phyloP scores from a whole-genome alignment of 2,113 vertebrate genomes.

The Bagarius yarrelli region DNA sequence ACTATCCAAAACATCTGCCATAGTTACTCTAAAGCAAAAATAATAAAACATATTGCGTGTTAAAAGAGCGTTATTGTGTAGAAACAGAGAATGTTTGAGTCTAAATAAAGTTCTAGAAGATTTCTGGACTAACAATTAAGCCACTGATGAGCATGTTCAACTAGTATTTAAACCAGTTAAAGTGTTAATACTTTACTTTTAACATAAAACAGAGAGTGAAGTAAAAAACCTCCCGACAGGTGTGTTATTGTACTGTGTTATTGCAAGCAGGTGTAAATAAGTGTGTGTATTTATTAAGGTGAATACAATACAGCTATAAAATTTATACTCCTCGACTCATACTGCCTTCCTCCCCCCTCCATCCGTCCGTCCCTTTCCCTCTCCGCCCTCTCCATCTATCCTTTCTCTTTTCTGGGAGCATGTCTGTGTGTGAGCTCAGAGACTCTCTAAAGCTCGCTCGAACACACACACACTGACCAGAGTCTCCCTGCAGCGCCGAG shows the following conservation, averaged over 20 bases:
- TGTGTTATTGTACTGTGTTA: constrained; percentile 12
- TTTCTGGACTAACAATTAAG: too few species aligned
- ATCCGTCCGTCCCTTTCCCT: constrained; percentile 27
- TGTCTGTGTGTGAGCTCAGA: constrained; percentile 44
- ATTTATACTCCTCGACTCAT: constrained; percentile 29
- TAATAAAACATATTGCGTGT: background rate
- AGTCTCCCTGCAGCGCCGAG: background rate
- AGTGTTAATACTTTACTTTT: too few species aligned
- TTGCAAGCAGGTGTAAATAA: constrained; percentile 35
- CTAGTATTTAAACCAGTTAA: too few species aligned
- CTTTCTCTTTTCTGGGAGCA: constrained; percentile 33
- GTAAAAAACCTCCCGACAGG: background rate
- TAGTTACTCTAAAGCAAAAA: too few species aligned
- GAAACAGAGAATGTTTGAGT: background rate
- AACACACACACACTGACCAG: constrained; percentile 55
- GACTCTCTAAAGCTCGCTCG: constrained; percentile 56
- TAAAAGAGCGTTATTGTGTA: background rate
- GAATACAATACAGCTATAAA: constrained; percentile 74
- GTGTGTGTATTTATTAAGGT: constrained; percentile 27
- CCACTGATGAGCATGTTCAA: too few species aligned
- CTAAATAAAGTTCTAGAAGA: too few species aligned
- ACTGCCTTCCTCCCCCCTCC: constrained; percentile 45
- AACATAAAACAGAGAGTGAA: background rate
- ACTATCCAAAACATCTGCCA: too few species aligned
- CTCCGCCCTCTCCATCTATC: constrained; percentile 32